Evolutionary conservation across 2,797 vertebrate species (phyloP), one percentile per base, ranked within the genome.

Genomic region (Paedocypris micromegethes): DNA sequence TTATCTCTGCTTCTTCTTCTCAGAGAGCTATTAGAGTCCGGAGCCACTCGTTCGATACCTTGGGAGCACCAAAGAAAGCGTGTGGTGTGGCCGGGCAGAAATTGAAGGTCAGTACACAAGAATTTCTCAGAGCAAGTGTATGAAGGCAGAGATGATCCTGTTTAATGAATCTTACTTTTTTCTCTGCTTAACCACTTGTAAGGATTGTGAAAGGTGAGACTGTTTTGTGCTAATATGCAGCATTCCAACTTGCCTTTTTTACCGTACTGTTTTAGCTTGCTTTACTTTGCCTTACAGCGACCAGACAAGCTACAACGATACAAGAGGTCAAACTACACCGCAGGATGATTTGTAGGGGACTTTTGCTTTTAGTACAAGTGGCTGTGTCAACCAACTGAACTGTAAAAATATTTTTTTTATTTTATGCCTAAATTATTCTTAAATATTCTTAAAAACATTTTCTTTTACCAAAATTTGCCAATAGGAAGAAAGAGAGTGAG

Each of bases 11-110:
- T 9, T 74, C 43, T 57, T 3, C 47, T 41, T 64, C 58, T 77
- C 78, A 94, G 93, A 88, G 92, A 78, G 93, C 93, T 78, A 94
- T 95, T 75, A 82, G 93, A 77, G 93, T 93, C 52, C 85, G 93
- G 66, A 95, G 93, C 80, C 92, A 95, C 82, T 94, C 92, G 8
- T 91, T 95, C 78, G 93, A 95, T 78, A 91, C 89, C 59, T 86
- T 92, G 68, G 91, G 91, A 5, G 85, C 82, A 0, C 84, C 86
- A 42, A 90, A 80, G 70, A 91, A 88, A 76, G 81, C 52, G n/a
- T 76, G 65, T 42, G 77, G 79, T 41, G 77, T 66, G n/a, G 66
- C 75, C 45, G 66, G 72, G 8, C 88, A 84, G 65, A 90, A 82
- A 49, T 76, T 78, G 2, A 89, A 86, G 85, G 87, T 89, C 58